A percentile compares a stretch with the other conserved stretches of the same genome.
Evolutionary conservation across 2,797 vertebrate species (phyloP).

Genomic region (Myripristis murdjan): DNA sequence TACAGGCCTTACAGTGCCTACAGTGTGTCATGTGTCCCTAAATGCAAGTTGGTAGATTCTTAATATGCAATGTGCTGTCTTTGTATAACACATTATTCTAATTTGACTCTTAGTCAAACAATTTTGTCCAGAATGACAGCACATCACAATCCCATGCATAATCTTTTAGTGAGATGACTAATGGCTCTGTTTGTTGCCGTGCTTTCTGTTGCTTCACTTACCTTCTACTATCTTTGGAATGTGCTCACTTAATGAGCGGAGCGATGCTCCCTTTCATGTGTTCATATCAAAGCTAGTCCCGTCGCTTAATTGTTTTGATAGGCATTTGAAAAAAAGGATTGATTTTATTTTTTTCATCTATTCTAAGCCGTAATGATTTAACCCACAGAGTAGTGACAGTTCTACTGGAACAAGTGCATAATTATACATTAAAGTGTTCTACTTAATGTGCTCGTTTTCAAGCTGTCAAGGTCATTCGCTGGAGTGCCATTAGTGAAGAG

Average conservation of each 20-base stretch:
- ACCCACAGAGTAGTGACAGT: slow-evolving; percentile 71
- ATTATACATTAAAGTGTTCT: slow-evolving; percentile 86
- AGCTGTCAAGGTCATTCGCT: slow-evolving; percentile 81
- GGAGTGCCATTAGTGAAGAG: slow-evolving; percentile 78
- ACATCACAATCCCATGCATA: slow-evolving; percentile 4
- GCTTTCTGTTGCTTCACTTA: slow-evolving; percentile 38
- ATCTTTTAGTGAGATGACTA: slow-evolving; percentile 33
- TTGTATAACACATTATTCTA: not conserved
- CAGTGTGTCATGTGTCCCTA: not conserved
- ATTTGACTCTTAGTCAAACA: slow-evolving; percentile 22
- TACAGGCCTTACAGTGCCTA: too few relatives aligned
- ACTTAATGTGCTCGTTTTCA: slow-evolving; percentile 86
- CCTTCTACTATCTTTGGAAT: slow-evolving; percentile 6
- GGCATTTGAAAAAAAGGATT: slow-evolving; percentile 38
- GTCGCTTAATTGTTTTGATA: slow-evolving; percentile 72
- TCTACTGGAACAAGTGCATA: slow-evolving; percentile 81
- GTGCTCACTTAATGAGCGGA: slow-evolving; percentile 37
- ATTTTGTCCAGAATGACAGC: slow-evolving; percentile 18
- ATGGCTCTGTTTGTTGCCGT: not conserved
- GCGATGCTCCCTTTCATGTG: slow-evolving; percentile 52
- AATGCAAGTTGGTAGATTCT: not conserved
- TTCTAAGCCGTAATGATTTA: slow-evolving; percentile 67
- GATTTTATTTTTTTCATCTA: slow-evolving; percentile 48
- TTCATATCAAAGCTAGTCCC: slow-evolving; percentile 52
- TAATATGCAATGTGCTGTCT: slow-evolving; percentile 1